phyloP scores from a whole-genome alignment of 2,113 vertebrate genomes.

The Centropristis striata region DNA sequence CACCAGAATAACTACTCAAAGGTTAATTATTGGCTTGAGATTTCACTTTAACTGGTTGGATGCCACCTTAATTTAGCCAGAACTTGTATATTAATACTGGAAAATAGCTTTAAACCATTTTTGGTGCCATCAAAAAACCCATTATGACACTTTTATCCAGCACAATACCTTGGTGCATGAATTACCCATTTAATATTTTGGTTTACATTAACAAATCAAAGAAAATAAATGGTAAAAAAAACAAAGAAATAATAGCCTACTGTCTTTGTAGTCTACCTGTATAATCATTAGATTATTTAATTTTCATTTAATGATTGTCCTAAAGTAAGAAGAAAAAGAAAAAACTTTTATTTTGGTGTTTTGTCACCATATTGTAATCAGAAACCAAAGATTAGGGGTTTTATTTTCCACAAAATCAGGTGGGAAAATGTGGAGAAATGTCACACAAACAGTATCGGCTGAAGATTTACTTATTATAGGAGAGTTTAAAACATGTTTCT shows the following conservation, averaged over 20 bases:
- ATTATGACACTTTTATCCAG: neutral
- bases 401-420: neutral
- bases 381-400: neutral
- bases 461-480: neutral
- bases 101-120: neutral
- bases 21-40: too few species aligned
- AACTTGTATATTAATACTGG: neutral
- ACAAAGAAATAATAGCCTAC: neutral
- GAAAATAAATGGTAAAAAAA: neutral
- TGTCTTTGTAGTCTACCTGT: neutral
- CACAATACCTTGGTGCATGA: neutral
- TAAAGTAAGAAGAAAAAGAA: neutral
- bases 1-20: too few species aligned
- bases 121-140: neutral
- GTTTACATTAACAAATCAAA: neutral
- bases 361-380: neutral
- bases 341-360: neutral
- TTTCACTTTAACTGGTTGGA: too few species aligned
- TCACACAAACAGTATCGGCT: neutral
- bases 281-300: neutral
- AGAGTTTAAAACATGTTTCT: neutral
- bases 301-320: neutral
- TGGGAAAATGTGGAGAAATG: neutral
- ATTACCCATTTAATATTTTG: neutral
- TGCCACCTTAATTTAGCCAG: neutral